Evolutionary conservation across 2,113 vertebrate species (phyloP), one percentile per base, ranked within the genome.

Genomic region (Cygnus atratus): DNA sequence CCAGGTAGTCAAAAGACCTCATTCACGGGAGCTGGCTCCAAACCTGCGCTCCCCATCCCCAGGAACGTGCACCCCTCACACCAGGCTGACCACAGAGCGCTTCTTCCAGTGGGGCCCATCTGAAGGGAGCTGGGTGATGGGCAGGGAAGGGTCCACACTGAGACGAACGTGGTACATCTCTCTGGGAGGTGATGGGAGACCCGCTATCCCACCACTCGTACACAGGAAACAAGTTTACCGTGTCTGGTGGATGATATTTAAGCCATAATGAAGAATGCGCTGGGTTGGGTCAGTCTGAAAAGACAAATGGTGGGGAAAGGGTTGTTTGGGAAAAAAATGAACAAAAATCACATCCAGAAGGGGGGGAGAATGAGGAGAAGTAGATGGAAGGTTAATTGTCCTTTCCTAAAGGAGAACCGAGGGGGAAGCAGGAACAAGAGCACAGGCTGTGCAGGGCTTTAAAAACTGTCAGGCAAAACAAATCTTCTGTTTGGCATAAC

Each of bases 21-120:
- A 84, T 87, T 93, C 54, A 90, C 16, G 18, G 88, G 39, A 78
- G 57, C 8, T 94, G 88, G 87, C 90, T 92, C 55, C 14, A 24
- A 83, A 77, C 62, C 90, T 83, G 44, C 0, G 26, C 2, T 80
- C 59, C 71, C 58, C 48, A 0, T 11, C 54, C 48, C 46, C 70
- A 50, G 57, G 46, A 73, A 13, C 1, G 0, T 18, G 62, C 46
- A 68, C 68, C 68, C 48, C 33, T 52, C 54, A 7, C 19, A 16
- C 76, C 80, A 2, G 0, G 9, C 50, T 61, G 66, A 68, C 39
- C 74, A 29, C 37, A 58, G 5, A 71, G 46, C 2, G 6, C 10
- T 59, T 62, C 67, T 50, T 46, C 17, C 4, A 6, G 24, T 21
- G 5, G 6, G 35, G 10, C 19, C 48, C 31, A 41, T 24, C 65